Evolutionary conservation across 2,888 invertebrate species (phyloP), one percentile per base, ranked within the genome.

Genomic region (Phaedon cochleariae): DNA sequence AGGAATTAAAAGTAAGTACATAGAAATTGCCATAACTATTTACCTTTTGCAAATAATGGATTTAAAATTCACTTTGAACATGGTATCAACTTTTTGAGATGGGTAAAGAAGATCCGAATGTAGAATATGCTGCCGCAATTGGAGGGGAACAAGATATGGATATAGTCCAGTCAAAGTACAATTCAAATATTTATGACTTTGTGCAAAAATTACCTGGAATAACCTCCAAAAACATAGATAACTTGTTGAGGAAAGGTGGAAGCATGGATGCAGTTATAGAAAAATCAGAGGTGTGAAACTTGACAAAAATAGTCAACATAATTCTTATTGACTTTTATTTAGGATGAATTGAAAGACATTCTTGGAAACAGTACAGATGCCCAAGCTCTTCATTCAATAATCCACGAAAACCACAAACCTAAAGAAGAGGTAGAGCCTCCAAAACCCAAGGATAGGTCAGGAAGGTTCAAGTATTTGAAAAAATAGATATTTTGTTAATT

Each of bases 201-300:
- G 75, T 95, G 88, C 84, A 95, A 91, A 94, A 94, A 81, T 85
- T 97, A 76, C 97, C 97, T 0, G 97, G 97, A 7, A 88, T 97
- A 4, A 92, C 90, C 69, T 90, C 94, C 0, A 95, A 94, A 82
- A 98, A 97, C 83, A 88, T 96, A 4, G 87, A 90, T 59, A 79
- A 85, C 12, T 84, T 98, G 61, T 86, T 98, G 85, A 91, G 92
- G 73, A 89, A 90, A 92, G 46, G 84, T 89, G 49, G 86, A 85
- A 67, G 82, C 90, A 66, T 85, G 69, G 72, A 73, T 55, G 62
- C 66, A 26, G 70, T 73, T 51, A 41, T 76, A 15, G 69, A 73
- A 58, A 75, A 74, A 55, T 68, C 73, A 21, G 77, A 79, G 73
- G 79, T 79, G 26, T 48, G 26, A 9, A 22, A 59, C 60, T 63